Base-by-base conservation (phyloP, 2,888 invertebrate genomes). In the Belgica antarctica region DNA sequence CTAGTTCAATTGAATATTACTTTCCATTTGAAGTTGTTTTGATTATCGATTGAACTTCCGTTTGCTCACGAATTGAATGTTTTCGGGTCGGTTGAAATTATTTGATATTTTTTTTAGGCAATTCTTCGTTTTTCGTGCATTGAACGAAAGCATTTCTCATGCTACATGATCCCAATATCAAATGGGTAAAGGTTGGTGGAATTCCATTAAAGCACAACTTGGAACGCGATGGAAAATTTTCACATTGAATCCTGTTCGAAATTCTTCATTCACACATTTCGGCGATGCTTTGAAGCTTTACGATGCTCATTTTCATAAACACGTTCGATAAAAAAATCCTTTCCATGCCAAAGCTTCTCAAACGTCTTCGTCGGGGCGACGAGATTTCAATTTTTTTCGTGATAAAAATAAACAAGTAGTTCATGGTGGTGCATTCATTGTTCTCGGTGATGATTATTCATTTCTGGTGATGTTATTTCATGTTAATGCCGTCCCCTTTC, bases 221-320 rank as follows among this genome's bases (percentile, higher is more conserved):
- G 41, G 41, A 41, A 41, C n/a, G 41, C 41, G n/a, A n/a, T 41
- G 41, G n/a, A n/a, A n/a, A 41, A 41, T 41, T 4, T 41, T n/a
- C 12, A 41, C 12, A 41, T 5, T 41, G 41, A 4, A n/a, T 31
- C 10, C 10, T 31, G 4, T 15, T 10, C 41, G 41, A 2, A 41
- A 41, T 41, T 2, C 12, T 34, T 12, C 7, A 41, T n/a, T 41
- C 10, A 41, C n/a, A n/a, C 8, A n/a, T 41, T 41, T 15, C 41
- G 41, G 31, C 4, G 12, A n/a, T 15, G 41, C 31, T 31, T 31
- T 31, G 10, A 41, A 41, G 15, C 2, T 41, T 41, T 41, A 2
- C 41, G 15, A 41, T 41, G 4, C 41, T 41, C n/a, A n/a, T 41
- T 31, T 31, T 31, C 10, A n/a, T n/a, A n/a, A n/a, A n/a, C n/a